These are phyloP conservation scores for Erpobdella octoculata DNA, from an alignment of 2,888 invertebrate species.

Conservation along the genomic window DNA sequence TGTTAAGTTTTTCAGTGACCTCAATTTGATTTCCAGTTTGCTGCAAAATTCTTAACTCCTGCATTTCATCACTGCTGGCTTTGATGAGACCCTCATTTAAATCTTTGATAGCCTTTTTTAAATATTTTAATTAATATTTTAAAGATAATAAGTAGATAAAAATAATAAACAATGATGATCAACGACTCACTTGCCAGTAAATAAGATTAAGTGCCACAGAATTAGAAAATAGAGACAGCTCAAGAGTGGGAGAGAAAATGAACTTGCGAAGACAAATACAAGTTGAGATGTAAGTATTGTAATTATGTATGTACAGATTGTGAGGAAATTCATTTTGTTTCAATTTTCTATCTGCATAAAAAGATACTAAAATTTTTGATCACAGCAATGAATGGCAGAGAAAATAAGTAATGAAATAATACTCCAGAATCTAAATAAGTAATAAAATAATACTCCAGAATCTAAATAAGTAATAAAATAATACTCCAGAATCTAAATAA, in stretches of 20 bases:
- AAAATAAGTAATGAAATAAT: no score
- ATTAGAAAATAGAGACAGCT: not conserved
- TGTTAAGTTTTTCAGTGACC: not conserved
- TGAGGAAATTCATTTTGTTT: conserved; percentile 90
- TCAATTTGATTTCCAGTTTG: not conserved
- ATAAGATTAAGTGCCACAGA: not conserved
- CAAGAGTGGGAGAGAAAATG: conserved; percentile 19
- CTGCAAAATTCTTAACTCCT: not conserved
- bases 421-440: no score
- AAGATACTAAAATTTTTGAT: conserved; percentile 45
- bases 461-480: no score
- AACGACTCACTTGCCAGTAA: not conserved
- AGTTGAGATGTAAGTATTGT: conserved; percentile 90
- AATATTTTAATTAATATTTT: not conserved
- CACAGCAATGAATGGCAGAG: no score
- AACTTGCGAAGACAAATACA: conserved; percentile 63
- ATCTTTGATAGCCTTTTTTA: not conserved
- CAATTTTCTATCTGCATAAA: conserved; percentile 72
- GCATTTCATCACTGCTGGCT: not conserved
- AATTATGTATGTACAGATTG: conserved; percentile 95
- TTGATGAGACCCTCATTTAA: not conserved
- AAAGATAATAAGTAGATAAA: not conserved
- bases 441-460: no score
- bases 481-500: no score
- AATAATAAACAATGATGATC: no score